phyloP scores from a whole-genome alignment of 2,113 vertebrate genomes.

The Glareola pratincola region DNA sequence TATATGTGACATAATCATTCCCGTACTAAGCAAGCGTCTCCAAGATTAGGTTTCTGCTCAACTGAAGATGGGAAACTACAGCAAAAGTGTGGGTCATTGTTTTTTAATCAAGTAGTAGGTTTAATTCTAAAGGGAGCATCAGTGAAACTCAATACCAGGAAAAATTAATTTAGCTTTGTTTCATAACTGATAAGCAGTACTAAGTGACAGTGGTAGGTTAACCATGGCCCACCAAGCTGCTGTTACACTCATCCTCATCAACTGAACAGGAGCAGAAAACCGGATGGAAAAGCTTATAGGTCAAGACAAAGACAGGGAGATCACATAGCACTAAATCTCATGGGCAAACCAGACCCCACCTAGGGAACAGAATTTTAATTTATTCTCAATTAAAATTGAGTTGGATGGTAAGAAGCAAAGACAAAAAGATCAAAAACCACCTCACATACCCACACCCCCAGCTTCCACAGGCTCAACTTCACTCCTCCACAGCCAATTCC shows the following conservation, averaged over 20 bases:
- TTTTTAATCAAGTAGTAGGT: background rate
- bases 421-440: background rate
- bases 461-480: background rate
- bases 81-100: background rate
- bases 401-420: background rate
- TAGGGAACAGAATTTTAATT: background rate
- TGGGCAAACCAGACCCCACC: background rate
- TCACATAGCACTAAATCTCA: background rate
- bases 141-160: background rate
- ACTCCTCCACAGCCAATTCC: background rate
- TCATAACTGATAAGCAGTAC: background rate
- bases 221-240: background rate
- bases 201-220: background rate
- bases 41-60: background rate
- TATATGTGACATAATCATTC: background rate
- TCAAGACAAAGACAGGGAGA: background rate
- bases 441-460: fast-evolving
- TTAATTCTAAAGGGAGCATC: background rate
- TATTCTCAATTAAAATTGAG: background rate
- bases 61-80: background rate
- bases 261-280: background rate
- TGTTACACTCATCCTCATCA: background rate
- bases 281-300: background rate
- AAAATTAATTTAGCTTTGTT: background rate
- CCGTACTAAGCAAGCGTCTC: background rate